Base-by-base conservation (phyloP, 2,113 vertebrate species). In the Xenopus laevis region DNA sequence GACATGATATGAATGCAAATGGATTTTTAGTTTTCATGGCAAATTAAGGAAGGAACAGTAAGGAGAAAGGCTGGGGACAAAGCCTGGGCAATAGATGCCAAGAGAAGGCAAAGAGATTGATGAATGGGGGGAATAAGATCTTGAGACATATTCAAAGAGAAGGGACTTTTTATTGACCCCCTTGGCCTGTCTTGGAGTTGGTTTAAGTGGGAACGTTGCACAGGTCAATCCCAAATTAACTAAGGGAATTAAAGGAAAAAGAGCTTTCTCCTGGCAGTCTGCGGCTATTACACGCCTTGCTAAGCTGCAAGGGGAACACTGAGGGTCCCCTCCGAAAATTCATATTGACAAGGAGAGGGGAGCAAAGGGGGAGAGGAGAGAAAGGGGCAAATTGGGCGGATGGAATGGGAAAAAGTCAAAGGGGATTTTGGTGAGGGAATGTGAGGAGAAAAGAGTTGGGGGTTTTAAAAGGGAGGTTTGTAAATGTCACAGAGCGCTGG, bases 201-300 rank as follows among this genome's bases (percentile, higher is more conserved):
- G 89, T 93, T 93, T 92, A 95, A 95, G 91, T 92, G 92, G 89
- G 94, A 94, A 94, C 55, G 27, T 91, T 93, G 92, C 90, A 89
- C 90, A 93, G 94, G 96, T 97, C 95, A 96, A 93, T 91, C 93
- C 91, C 93, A 93, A 98, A 94, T 97, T 98, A 96, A 97, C 93
- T 89, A 94, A 94, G 95, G 96, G 92, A 94, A 94, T 95, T 95
- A 87, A 4, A 27, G n/a, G n/a, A n/a, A n/a, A n/a, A n/a, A n/a
- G n/a, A n/a, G n/a, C n/a, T n/a, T n/a, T n/a, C 50, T 13, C 47
- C 15, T 4, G 3, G 3, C 87, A 93, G 90, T 92, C 93, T 87
- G 85, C 87, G 84, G 83, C 91, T 85, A 87, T 92, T 91, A 90
- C 92, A 92, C 91, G 92, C 87, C 87, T 86, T 86, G 89, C 23